Evolutionary conservation across 2,113 vertebrate species (phyloP), one percentile per base, ranked within the genome.

Genomic region (Tupaia tana): DNA sequence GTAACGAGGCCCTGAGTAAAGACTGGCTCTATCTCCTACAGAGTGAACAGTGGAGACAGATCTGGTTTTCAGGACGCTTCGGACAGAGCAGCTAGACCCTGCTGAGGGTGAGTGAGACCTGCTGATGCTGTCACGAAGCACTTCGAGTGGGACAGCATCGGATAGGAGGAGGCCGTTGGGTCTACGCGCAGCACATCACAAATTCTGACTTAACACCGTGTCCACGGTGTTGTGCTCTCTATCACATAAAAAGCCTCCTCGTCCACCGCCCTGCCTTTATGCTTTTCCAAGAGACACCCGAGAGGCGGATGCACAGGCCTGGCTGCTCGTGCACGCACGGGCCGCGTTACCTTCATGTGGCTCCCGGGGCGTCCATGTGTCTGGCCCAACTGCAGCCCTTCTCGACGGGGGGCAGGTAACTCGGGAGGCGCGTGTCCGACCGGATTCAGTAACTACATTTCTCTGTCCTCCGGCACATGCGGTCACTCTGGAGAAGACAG

Each of bases 391-490:
- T 6, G 5, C 71, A 91, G 52, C 63, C 71, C 89, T 67, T 59
- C 91, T 74, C 24, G 67, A 70, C 1, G 0, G 34, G 34, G 12
- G 29, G 86, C 34, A 16, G 96, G 34, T 16, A 59, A 13, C 0
- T 25, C 14, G 43, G 66, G 75, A 87, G 66, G 70, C 2, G 27
- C 70, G 31, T 31, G 31, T 91, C 61, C 11, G 89, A 31, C 0
- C 43, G 71, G 89, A 67, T 29, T 83, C 80, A 54, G 27, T 22
- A 84, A 78, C 97, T 97, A 97, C 97, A 97, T 97, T 52, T 88
- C 93, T 86, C 29, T 14, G 27, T 95, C 92, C 71, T 89, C 59
- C 13, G n/a, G 14, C 83, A 66, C 96, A 64, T 43, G 71, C 25
- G n/a, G 93, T 82, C 93, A 63, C 86, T 85, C 95, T 97, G 87